phyloP scores from a whole-genome alignment of 2,888 invertebrate genomes.

The Erebia epiphron region DNA sequence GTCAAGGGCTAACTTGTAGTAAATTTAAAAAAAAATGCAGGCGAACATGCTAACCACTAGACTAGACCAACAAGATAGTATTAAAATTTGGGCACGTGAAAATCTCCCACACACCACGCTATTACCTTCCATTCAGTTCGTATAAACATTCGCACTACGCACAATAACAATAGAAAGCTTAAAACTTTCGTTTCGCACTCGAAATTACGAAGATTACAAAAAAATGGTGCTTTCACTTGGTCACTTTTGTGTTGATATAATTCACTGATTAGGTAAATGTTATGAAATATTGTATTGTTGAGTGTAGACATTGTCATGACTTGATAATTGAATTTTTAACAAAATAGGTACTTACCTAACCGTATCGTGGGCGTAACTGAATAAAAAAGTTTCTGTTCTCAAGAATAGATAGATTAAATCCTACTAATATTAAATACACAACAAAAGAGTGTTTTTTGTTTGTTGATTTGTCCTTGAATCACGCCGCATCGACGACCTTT shows the following conservation, averaged over 20 bases:
- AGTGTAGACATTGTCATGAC: not conserved
- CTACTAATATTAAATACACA: too few relatives aligned
- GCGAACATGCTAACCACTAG: too few relatives aligned
- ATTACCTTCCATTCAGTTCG: not conserved
- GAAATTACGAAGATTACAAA: not conserved
- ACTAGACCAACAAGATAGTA: not conserved
- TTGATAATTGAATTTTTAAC: not conserved
- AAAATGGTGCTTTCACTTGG: not conserved
- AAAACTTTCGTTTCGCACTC: not conserved
- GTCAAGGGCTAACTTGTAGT: too few relatives aligned
- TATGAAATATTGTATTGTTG: slow-evolving; percentile 4
- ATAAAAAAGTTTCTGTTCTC: not conserved
- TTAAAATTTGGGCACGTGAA: not conserved
- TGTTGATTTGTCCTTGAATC: not conserved
- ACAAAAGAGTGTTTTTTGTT: too few relatives aligned
- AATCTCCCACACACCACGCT: not conserved
- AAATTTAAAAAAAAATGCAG: too few relatives aligned
- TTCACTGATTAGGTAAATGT: slow-evolving; percentile 10
- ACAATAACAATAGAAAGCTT: not conserved
- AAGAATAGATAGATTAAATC: too few relatives aligned
- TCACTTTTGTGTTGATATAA: not conserved
- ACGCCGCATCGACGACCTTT: not conserved
- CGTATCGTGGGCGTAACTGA: too few relatives aligned
- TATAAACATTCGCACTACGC: not conserved
- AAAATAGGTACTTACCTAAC: not conserved